Evolutionary conservation across 2,888 invertebrate species (phyloP).

Genomic region (Blastobasis adustella): DNA sequence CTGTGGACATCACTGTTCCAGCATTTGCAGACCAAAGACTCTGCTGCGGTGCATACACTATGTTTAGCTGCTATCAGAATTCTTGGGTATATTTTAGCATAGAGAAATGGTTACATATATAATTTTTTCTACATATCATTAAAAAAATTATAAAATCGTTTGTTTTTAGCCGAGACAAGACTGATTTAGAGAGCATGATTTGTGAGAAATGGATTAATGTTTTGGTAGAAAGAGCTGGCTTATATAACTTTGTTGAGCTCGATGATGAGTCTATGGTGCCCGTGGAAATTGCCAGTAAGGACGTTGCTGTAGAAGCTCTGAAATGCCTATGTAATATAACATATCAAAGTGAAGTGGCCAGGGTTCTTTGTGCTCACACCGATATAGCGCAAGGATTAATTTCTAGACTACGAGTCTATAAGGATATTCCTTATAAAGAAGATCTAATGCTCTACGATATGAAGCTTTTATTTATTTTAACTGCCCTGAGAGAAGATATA

Average conservation of each 20-base stretch:
- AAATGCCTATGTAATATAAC: conserved; percentile 94
- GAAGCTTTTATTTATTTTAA: conserved; percentile 90
- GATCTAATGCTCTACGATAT: conserved; percentile 90
- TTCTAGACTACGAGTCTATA: conserved; percentile 80
- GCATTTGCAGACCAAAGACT: conserved; percentile 65
- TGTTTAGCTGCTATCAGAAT: conserved; percentile 78
- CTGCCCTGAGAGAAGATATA: conserved; percentile 85
- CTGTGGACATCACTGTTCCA: conserved; percentile 78
- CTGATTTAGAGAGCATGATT: conserved; percentile 79
- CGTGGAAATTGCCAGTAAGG: conserved; percentile 56
- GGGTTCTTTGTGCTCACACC: conserved; percentile 71
- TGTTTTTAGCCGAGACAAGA: conserved; percentile 83
- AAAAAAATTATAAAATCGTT: not conserved
- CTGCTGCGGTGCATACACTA: conserved; percentile 58
- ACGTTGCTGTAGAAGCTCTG: conserved; percentile 83
- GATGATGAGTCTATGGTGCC: conserved; percentile 45
- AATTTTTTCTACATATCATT: not conserved
- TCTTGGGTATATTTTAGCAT: conserved; percentile 69
- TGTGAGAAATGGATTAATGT: conserved; percentile 79
- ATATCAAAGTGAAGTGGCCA: conserved; percentile 77
- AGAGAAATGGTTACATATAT: no score
- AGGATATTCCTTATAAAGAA: conserved; percentile 77
- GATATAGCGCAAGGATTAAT: conserved; percentile 81
- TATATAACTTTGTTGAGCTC: conserved; percentile 58
- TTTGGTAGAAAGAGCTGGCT: conserved; percentile 80